These are phyloP conservation scores for Poeciliopsis gracilis DNA, from an alignment of 2,797 vertebrate genomes.

Conservation along the genomic window DNA sequence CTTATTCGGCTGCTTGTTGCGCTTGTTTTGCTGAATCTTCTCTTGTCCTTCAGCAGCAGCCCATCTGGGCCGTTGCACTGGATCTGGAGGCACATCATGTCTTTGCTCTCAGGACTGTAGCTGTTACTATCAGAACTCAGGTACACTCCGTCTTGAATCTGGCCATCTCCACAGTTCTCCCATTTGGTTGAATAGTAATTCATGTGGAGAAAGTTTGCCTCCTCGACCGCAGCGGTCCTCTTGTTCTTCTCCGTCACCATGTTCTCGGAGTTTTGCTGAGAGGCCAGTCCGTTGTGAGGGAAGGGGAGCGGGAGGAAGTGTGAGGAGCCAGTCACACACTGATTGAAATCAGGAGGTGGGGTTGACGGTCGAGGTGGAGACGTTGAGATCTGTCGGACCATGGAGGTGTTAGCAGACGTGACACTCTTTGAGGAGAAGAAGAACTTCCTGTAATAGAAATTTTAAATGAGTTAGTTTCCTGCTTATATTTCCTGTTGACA, in stretches of 20 bases:
- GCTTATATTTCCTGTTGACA: background rate
- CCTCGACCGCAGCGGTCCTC: conserved; percentile 72
- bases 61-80: conserved; percentile 23
- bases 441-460: conserved; percentile 43
- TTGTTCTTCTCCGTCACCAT: conserved; percentile 87
- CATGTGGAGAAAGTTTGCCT: conserved; percentile 83
- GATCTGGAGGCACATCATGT: conserved; percentile 24
- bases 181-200: conserved; percentile 76
- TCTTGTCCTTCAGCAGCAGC: conserved; percentile 80
- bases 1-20: conserved; percentile 88
- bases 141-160: conserved; percentile 43
- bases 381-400: conserved; percentile 45
- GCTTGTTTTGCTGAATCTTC: conserved; percentile 89
- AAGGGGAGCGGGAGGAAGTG: conserved; percentile 83
- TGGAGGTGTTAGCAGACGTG: background rate
- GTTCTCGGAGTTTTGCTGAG: conserved; percentile 91
- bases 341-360: conserved; percentile 89
- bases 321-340: conserved; percentile 81
- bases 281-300: conserved; percentile 83
- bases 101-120: conserved; percentile 29
- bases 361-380: conserved; percentile 77
- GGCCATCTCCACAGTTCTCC: conserved; percentile 1
- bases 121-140: conserved; percentile 30
- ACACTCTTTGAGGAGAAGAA: conserved; percentile 20
- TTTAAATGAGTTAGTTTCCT: background rate